Conservation (phyloP, 1,140 invertebrate genomes). For the Solen grandis region DNA sequence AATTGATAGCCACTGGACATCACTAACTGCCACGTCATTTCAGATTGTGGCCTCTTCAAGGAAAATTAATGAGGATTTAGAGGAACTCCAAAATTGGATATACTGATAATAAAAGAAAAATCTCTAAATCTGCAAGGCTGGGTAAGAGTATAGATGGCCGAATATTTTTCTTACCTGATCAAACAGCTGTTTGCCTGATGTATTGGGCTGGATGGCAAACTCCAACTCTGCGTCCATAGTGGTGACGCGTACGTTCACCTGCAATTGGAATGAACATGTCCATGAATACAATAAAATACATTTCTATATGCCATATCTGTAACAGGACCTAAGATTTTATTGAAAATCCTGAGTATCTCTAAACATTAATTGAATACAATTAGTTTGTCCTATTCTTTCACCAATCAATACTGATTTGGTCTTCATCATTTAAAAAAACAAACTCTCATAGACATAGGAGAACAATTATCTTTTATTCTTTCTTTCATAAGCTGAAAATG, state of each 20-base stretch:
- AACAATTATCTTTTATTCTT: too few relatives aligned
- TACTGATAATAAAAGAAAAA: too few relatives aligned
- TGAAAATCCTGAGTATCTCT: neutral
- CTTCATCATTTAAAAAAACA: neutral
- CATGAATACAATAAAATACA: neutral
- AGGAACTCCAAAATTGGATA: too few relatives aligned
- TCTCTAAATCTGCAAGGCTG: too few relatives aligned
- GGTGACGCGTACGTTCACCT: constrained; percentile 96
- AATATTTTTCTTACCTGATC: constrained; percentile 96
- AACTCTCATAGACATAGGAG: too few relatives aligned
- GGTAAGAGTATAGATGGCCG: too few relatives aligned
- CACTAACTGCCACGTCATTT: too few relatives aligned
- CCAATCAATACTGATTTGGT: neutral
- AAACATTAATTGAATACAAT: neutral
- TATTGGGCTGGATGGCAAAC: constrained; percentile 99
- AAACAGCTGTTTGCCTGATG: constrained; percentile 99
- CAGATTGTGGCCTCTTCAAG: too few relatives aligned
- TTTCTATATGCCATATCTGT: neutral
- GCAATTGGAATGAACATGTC: constrained; percentile 51
- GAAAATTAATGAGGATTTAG: too few relatives aligned
- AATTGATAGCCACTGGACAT: too few relatives aligned
- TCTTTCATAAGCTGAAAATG: too few relatives aligned
- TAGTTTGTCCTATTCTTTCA: neutral
- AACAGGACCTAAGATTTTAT: neutral
- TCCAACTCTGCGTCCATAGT: constrained; percentile 99